A percentile compares a stretch with the other conserved stretches of the same genome.
These are phyloP conservation scores for Electrophaes corylata DNA, from an alignment of 2,888 invertebrate species.

Conservation along the genomic window DNA sequence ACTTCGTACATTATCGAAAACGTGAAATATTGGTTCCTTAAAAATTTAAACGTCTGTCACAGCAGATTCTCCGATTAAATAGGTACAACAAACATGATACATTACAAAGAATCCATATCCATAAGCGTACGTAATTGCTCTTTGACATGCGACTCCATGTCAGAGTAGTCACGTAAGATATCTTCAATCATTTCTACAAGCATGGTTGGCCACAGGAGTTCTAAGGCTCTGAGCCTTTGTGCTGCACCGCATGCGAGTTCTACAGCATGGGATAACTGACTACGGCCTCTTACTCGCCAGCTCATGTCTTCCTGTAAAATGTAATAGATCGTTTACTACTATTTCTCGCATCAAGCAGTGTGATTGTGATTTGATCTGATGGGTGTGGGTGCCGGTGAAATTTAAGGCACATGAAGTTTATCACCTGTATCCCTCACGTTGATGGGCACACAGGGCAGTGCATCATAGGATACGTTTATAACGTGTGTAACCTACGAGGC, in stretches of 20 bases:
- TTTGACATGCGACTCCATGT: slow-evolving; percentile 92
- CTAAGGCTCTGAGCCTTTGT: slow-evolving; percentile 89
- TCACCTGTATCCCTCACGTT: too few species aligned
- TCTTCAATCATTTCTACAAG: slow-evolving; percentile 91
- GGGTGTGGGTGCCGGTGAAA: too few species aligned
- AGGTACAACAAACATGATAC: not conserved
- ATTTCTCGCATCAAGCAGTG: too few species aligned
- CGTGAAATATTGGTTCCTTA: too few species aligned
- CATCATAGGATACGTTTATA: too few species aligned
- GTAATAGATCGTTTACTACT: not conserved
- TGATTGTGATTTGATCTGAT: too few species aligned
- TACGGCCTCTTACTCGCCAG: slow-evolving; percentile 89
- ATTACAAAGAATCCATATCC: slow-evolving; percentile 69
- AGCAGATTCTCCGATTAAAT: too few species aligned
- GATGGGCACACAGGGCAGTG: too few species aligned
- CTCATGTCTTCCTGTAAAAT: slow-evolving; percentile 87
- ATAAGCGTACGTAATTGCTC: slow-evolving; percentile 84
- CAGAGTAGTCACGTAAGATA: slow-evolving; percentile 91
- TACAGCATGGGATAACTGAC: slow-evolving; percentile 88
- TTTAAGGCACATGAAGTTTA: too few species aligned
- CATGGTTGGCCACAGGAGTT: slow-evolving; percentile 90
- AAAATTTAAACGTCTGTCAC: too few species aligned
- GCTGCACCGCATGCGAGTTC: slow-evolving; percentile 91
- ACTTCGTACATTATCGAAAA: slow-evolving; percentile 7
- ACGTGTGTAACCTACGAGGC: too few species aligned